phyloP scores from a whole-genome alignment of 1,140 invertebrate species.

The Trachymyrmex cornetzi region DNA sequence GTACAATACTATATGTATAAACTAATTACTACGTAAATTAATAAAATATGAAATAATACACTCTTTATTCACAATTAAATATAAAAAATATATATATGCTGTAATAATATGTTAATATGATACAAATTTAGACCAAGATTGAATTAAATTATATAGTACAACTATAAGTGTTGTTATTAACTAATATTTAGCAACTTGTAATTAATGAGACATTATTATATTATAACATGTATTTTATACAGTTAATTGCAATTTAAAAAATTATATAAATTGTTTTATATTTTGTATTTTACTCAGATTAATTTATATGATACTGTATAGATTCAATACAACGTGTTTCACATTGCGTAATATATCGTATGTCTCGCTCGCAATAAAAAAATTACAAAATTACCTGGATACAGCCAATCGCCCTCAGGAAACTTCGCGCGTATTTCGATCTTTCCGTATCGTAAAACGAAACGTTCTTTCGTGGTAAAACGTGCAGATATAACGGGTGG shows the following conservation, averaged over 20 bases:
- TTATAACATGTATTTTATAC: background rate
- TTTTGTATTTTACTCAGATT: background rate
- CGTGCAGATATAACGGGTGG: conserved; percentile 90
- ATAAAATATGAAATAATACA: background rate
- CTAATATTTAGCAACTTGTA: background rate
- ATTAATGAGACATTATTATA: background rate
- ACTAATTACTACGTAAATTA: background rate
- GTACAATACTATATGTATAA: background rate
- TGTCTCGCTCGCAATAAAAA: background rate
- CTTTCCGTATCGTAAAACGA: conserved; percentile 91
- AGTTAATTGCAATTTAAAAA: background rate
- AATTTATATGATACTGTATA: background rate
- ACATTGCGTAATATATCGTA: background rate
- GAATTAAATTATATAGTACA: background rate
- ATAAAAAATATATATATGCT: background rate
- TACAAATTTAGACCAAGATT: no score
- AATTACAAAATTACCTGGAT: conserved; percentile 88
- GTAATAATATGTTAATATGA: no score
- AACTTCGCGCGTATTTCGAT: conserved; percentile 93
- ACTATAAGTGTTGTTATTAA: background rate
- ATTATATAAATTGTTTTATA: conserved; percentile 4
- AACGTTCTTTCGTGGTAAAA: conserved; percentile 89
- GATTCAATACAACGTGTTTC: background rate
- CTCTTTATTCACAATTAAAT: background rate
- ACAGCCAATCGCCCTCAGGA: conserved; percentile 92